These are phyloP conservation scores for Alitta virens DNA, from an alignment of 2,888 invertebrate species.

Conservation along the genomic window DNA sequence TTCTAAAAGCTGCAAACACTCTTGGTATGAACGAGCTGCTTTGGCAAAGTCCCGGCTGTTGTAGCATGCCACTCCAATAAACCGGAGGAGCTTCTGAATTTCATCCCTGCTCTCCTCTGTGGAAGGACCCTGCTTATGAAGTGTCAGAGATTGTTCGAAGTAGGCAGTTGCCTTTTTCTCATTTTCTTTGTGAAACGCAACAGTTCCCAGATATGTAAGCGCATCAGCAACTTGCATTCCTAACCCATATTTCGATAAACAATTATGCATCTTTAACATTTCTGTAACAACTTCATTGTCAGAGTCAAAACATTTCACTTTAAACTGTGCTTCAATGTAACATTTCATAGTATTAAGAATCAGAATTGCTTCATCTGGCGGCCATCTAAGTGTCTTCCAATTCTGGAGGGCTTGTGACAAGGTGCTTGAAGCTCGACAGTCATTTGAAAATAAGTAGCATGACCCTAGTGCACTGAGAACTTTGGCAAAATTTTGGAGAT, in stretches of 20 bases:
- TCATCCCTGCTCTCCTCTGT: conserved; percentile 14
- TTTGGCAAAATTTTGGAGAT: conserved; percentile 11
- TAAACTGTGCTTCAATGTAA: conserved; percentile 15
- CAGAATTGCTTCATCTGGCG: conserved; percentile 13
- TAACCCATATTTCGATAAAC: conserved; percentile 5
- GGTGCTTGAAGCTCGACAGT: conserved; percentile 3
- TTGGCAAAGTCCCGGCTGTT: conserved; percentile 23
- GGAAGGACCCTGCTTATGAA: conserved; percentile 15
- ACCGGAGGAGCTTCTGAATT: conserved; percentile 20
- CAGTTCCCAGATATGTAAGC: conserved; percentile 24
- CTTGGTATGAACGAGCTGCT: conserved; percentile 21
- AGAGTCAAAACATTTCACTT: conserved; percentile 6
- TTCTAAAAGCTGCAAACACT: conserved; percentile 22
- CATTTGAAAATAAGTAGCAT: conserved; percentile 19
- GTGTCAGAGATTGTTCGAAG: conserved; percentile 17
- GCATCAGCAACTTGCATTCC: conserved; percentile 22
- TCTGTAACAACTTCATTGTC: conserved; percentile 12
- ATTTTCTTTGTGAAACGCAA: conserved; percentile 24
- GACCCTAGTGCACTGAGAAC: conserved; percentile 19
- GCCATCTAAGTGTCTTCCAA: conserved; percentile 19
- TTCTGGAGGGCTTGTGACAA: conserved; percentile 7
- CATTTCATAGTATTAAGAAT: conserved; percentile 20
- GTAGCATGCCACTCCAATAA: conserved; percentile 24
- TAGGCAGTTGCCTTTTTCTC: conserved; percentile 19
- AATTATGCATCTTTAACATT: conserved; percentile 18